Conservation (phyloP, 2,888 invertebrate genomes). For the Drosophila phalerata region DNA sequence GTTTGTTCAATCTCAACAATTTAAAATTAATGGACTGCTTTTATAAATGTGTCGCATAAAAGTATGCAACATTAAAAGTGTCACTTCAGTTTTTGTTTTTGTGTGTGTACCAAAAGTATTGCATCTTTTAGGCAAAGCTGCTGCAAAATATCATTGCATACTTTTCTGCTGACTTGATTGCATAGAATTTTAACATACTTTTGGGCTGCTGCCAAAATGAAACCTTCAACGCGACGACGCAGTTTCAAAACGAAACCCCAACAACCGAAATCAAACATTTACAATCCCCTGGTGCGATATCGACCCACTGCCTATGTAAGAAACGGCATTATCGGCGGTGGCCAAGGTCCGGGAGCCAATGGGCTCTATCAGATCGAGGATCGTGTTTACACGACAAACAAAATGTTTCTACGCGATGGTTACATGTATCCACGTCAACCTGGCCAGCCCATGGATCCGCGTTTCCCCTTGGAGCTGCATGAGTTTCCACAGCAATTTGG, state of each 20-base stretch:
- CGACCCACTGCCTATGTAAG: constrained; percentile 82
- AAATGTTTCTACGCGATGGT: constrained; percentile 84
- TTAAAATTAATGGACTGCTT: no score
- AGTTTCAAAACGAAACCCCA: constrained; percentile 83
- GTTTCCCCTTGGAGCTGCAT: constrained; percentile 83
- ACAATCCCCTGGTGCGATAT: constrained; percentile 72
- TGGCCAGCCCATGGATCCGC: constrained; percentile 84
- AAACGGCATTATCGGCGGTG: constrained; percentile 83
- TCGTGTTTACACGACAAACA: constrained; percentile 83
- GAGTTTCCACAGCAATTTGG: constrained; percentile 83
- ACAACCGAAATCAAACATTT: constrained; percentile 68
- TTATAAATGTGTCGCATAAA: constrained; percentile 6
- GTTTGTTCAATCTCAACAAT: background rate
- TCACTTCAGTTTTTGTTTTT: background rate
- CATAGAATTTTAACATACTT: constrained; percentile 48
- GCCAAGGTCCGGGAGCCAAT: constrained; percentile 78
- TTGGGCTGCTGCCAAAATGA: constrained; percentile 56
- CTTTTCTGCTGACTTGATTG: constrained; percentile 14
- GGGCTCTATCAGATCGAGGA: constrained; percentile 84
- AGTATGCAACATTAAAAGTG: constrained; percentile 39
- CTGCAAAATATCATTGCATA: constrained; percentile 28
- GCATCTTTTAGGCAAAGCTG: constrained; percentile 14
- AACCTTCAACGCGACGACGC: constrained; percentile 83
- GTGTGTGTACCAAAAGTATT: background rate
- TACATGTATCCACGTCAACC: constrained; percentile 85